Base-by-base conservation (phyloP, 1,140 invertebrate species). In the Araneus ventricosus region DNA sequence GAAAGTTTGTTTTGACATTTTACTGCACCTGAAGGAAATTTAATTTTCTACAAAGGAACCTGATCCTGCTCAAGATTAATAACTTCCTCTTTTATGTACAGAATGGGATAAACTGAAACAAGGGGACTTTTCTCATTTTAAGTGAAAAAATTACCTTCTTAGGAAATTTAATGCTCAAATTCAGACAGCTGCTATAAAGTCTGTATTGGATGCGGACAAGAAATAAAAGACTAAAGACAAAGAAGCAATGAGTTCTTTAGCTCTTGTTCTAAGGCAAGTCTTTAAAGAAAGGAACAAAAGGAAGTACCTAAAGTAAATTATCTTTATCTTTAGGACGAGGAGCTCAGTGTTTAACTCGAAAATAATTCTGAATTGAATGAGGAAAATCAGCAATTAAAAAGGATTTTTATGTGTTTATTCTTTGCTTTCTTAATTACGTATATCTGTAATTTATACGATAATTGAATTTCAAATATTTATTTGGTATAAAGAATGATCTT, bases 1-100 rank as follows among this genome's bases (percentile, higher is more conserved):
- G 34, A 34, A 75, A 75, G 70, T 37, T 34, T 75, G 27, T 37
- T 75, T 75, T 75, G 70, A 34, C 70, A 75, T 75, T 34, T 75
- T 75, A 75, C 10, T 75, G 34, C 30, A 75, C 27, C 30, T 75
- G 30, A 34, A 75, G 17, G 20, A 75, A 75, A 75, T 75, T 75
- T 75, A 75, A 75, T 75, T 75, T 75, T 75, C 70, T 75, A 34
- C 30, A 34, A 30, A 75, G 30, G 5, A 75, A 20, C 70, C 70
- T 75, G 70, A 75, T 75, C 30, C 20, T 75, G 34, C 70, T 22
- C 10, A 75, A 75, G 70, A 75, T 75, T 30, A 75, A 37, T 75
- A 75, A 75, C 70, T 75, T 75, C 70, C 30, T 75, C 17, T 37
- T 10, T 37, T 17, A 75, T 37, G 30, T 34, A 20, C 14, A 63